A percentile compares a stretch with the other conserved stretches of the same genome.
phyloP scores from a whole-genome alignment of 2,113 vertebrate genomes.

The Fulica atra region DNA sequence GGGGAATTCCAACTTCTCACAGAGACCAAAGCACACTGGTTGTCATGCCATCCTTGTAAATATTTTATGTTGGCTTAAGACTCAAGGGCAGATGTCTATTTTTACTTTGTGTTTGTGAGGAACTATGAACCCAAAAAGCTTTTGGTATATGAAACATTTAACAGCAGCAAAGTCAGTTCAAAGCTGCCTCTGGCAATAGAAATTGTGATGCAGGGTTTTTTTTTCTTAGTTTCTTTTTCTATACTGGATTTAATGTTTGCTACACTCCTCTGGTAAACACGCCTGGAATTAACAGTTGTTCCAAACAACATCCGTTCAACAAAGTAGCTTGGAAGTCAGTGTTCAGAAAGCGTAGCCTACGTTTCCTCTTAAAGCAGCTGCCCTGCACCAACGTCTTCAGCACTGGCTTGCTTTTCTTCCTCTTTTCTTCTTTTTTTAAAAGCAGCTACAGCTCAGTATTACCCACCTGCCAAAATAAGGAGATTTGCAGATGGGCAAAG shows the following conservation, averaged over 20 bases:
- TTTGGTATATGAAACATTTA: constrained; percentile 42
- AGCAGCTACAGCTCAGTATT: not conserved
- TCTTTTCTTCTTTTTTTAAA: not conserved
- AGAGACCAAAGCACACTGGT: constrained; percentile 29
- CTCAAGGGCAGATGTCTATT: constrained; percentile 68
- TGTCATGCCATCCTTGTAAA: constrained; percentile 75
- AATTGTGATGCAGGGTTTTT: not conserved
- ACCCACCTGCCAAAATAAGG: not conserved
- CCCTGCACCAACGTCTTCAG: not conserved
- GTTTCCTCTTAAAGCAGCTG: not conserved
- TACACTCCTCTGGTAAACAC: not conserved
- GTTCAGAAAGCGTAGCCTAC: not conserved
- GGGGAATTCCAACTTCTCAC: constrained; percentile 59
- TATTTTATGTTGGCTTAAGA: constrained; percentile 76
- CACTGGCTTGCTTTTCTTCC: not conserved
- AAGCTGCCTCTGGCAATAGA: not conserved
- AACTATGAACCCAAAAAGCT: constrained; percentile 55
- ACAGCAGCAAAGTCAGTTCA: constrained; percentile 12
- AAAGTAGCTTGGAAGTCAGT: not conserved
- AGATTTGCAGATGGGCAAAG: not conserved
- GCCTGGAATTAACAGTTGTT: not conserved
- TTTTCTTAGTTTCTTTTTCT: constrained; percentile 48
- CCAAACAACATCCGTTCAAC: not conserved
- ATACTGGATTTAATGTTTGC: not conserved
- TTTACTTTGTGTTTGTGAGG: constrained; percentile 61